Conservation (phyloP, 2,113 vertebrate species). For the Cyprinodon brontotheroides region DNA sequence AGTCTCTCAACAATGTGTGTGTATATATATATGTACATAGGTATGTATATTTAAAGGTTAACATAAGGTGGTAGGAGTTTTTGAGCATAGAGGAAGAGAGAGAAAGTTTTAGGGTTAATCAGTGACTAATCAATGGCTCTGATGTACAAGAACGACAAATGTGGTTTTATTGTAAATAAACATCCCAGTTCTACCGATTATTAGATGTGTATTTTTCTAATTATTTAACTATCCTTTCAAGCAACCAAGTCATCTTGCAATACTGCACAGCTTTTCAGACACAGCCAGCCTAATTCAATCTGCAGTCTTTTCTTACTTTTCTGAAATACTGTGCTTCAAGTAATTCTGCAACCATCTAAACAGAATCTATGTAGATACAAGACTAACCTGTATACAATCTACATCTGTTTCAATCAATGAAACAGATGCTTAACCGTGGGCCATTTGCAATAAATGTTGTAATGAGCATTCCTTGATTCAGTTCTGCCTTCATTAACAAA, state of each 20-base stretch:
- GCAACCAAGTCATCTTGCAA: constrained; percentile 20
- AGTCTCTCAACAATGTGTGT: no score
- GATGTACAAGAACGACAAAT: no score
- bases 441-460: not conserved
- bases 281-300: constrained; percentile 21
- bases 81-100: not conserved
- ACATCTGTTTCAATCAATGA: not conserved
- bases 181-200: no score
- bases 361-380: constrained; percentile 3
- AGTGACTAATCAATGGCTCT: no score
- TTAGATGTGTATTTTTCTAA: not conserved
- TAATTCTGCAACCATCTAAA: constrained; percentile 11
- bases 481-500: constrained; percentile 18
- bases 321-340: constrained; percentile 10
- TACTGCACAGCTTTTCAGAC: constrained; percentile 4
- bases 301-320: constrained; percentile 13
- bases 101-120: no score
- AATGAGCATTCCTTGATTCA: constrained; percentile 6
- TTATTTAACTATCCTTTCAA: not conserved
- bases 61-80: not conserved
- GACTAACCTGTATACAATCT: constrained; percentile 2
- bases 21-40: no score
- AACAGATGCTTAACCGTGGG: not conserved
- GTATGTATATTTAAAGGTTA: not conserved
- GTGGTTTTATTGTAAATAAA: no score